These are phyloP conservation scores for Fratercula arctica DNA, from an alignment of 2,797 vertebrate genomes.

Conservation along the genomic window DNA sequence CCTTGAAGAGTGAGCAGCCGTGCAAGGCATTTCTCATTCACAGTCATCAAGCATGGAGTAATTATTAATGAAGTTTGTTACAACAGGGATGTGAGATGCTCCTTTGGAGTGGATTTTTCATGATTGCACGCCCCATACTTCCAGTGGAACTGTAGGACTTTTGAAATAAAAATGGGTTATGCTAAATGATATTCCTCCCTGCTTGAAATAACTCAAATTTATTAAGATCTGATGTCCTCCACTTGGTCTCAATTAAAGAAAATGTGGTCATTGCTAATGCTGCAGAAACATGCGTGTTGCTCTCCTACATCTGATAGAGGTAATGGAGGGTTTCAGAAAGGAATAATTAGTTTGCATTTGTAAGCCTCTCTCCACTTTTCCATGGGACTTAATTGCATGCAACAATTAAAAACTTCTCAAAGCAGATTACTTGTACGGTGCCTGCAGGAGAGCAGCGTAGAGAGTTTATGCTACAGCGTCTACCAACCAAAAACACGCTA, in stretches of 20 bases:
- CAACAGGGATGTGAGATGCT: background rate
- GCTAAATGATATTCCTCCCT: background rate
- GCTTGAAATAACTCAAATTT: background rate
- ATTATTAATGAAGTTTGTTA: background rate
- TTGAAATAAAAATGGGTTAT: background rate
- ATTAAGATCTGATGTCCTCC: background rate
- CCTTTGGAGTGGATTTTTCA: background rate
- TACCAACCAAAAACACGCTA: fast-evolving
- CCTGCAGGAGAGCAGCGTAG: background rate
- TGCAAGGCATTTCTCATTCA: background rate
- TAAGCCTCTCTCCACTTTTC: background rate
- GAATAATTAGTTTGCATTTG: background rate
- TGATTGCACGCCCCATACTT: background rate
- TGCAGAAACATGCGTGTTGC: background rate
- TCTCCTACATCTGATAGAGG: background rate
- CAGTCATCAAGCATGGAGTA: background rate
- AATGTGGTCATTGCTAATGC: background rate
- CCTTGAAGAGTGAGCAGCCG: background rate
- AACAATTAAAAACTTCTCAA: background rate
- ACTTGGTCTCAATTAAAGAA: background rate
- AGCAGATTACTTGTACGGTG: background rate
- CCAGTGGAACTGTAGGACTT: background rate
- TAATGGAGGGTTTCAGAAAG: background rate
- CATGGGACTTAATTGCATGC: background rate
- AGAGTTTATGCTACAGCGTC: fast-evolving